Evolutionary conservation across 2,888 invertebrate genomes (phyloP), one percentile per base, ranked within the genome.

Genomic region (Nemotelus pantherinus): DNA sequence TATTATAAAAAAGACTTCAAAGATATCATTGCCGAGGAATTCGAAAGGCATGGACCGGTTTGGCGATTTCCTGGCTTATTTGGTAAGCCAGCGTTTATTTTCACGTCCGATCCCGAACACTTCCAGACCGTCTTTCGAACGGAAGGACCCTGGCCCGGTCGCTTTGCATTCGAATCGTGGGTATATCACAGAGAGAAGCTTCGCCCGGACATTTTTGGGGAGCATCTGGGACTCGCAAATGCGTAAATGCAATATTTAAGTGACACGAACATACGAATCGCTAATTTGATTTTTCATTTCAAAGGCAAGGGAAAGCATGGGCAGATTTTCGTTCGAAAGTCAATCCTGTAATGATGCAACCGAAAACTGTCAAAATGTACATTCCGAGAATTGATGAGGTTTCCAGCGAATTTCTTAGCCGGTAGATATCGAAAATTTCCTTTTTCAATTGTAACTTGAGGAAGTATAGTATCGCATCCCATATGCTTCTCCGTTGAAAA

Each of bases 251-350:
- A 50, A n/a, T 25, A 44, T 65, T 45, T 41, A 39, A 25, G 25
- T 41, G 41, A 65, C 25, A n/a, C 10, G 48, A 39, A n/a, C 53
- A n/a, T 39, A 47, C 45, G 9, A 6, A 45, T 68, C 25, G 50
- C 65, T 48, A 3, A 41, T n/a, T 5, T 44, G 81, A 90, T 81
- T 89, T 91, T 77, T 82, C n/a, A 39, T 76, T 48, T 58, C 47
- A 9, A 82, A 90, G 90, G 43, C 91, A 93, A 86, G 93, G 92
- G 0, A 88, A 89, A 47, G 88, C 90, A 81, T 93, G 93, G 93
- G 89, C 91, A 45, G 88, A 91, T 64, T 89, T 92, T 77, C 88
- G 93, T n/a, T 90, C 90, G 3, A 91, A 91, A 81, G 90, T 91
- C 0, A 91, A 92, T 83, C 90, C 90, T 81, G 88, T 90, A 63